A percentile compares a stretch with the other conserved stretches of the same genome.
Evolutionary conservation across 2,113 vertebrate genomes (phyloP).

Genomic region (Numenius arquata): DNA sequence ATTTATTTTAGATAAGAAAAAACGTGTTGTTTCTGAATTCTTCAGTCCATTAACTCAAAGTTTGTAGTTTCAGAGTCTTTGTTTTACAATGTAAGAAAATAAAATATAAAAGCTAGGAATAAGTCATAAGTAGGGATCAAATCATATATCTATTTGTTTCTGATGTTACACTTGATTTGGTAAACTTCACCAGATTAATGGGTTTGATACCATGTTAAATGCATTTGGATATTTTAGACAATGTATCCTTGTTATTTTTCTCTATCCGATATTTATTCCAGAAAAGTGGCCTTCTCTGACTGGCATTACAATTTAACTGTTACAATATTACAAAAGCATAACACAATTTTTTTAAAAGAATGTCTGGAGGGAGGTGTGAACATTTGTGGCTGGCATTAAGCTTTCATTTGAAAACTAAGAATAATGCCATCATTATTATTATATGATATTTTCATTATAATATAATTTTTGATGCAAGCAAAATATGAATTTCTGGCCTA

Average conservation of each 20-base stretch:
- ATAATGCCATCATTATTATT: neutral
- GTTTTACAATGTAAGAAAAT: neutral
- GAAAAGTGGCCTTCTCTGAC: neutral
- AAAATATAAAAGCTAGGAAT: neutral
- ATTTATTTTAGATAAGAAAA: neutral
- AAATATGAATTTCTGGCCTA: neutral
- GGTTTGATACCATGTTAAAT: neutral
- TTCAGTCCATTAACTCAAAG: neutral
- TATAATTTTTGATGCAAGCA: neutral
- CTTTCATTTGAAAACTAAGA: neutral
- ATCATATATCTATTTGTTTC: neutral
- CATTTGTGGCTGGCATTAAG: neutral
- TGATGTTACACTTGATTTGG: neutral
- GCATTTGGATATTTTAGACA: neutral
- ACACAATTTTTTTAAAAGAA: neutral
- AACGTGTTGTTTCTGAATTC: neutral
- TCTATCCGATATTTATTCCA: neutral
- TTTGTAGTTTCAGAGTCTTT: neutral
- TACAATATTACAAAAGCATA: neutral
- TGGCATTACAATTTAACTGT: neutral
- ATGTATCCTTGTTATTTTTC: neutral
- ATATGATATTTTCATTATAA: neutral
- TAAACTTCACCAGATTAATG: neutral
- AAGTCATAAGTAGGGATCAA: neutral
- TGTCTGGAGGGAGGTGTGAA: neutral